Conservation (phyloP, 1,140 invertebrate genomes). For the Ladona fulva region DNA sequence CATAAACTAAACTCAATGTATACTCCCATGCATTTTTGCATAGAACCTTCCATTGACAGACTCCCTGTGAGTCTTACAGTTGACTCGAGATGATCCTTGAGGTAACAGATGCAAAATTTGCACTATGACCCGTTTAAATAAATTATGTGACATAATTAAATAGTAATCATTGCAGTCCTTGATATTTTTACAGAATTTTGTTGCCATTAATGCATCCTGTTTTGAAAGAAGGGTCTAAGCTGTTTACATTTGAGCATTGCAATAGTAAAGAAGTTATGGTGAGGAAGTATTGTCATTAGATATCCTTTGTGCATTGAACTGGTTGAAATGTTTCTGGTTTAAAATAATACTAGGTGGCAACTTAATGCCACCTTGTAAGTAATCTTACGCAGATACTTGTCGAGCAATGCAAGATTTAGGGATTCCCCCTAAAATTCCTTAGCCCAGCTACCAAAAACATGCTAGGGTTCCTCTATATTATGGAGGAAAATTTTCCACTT, state of each 20-base stretch:
- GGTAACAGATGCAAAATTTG: neutral
- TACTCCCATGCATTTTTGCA: constrained; percentile 5
- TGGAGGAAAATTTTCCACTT: no score
- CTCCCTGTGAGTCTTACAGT: neutral
- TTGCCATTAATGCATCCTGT: neutral
- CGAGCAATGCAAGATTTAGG: no score
- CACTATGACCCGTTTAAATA: neutral
- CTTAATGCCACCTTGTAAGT: no score
- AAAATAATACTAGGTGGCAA: no score
- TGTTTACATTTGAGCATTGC: neutral
- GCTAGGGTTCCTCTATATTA: no score
- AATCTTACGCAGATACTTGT: no score
- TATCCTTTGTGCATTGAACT: no score
- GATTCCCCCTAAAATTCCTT: no score
- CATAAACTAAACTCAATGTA: neutral
- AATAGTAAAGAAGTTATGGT: neutral
- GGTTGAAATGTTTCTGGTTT: no score
- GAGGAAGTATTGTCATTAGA: neutral
- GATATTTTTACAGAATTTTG: neutral
- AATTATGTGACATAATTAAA: neutral
- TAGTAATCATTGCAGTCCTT: neutral
- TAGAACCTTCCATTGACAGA: neutral
- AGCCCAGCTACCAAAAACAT: no score
- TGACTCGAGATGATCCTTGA: neutral
- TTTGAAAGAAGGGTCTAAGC: neutral